Base-by-base conservation (phyloP, 2,113 vertebrate species). In the Gnathochromis pfefferi region DNA sequence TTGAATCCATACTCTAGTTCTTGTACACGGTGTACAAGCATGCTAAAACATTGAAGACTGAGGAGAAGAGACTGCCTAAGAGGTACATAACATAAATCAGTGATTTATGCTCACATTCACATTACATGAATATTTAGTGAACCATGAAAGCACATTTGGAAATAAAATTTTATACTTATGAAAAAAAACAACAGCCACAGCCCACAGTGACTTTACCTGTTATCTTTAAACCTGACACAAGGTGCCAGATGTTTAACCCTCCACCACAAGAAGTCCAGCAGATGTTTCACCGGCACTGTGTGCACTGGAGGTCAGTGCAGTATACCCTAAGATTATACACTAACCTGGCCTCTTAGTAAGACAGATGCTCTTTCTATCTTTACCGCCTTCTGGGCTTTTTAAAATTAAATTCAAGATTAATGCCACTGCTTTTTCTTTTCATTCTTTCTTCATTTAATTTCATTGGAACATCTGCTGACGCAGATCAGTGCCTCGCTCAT, bases 391-490 rank as follows among this genome's bases (percentile, higher is more conserved):
- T 21, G 70, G 80, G 78, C 79, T 88, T 93, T 87, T 88, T 81
- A 80, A 49, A 78, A 87, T 88, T 90, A 57, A 91, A 95, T 93
- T 92, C 60, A 91, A 87, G 57, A 90, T 90, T 81, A 90, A 70
- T 90, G 54, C 81, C 82, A 89, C 83, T 85, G 45, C 80, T 63
- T 86, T 81, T 65, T 45, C 7, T 45, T 90, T 81, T 75, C 45
- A 49, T 63, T 1, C 13, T 11, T 19, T 85, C 80, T 80, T 92
- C 31, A 45, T 81, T 88, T 38, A 96, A 96, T 96, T 95, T 93
- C 94, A 97, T 96, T 94, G 96, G 89, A 87, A 91, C 90, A 94
- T 95, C 57, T 94, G 92, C 92, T 96, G 91, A 91, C 82, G 84
- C 90, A 87, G 83, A 93, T 90, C 75, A 79, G 94, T 87, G 58